Conservation (phyloP, 92 coral and sea anemone species). For the Epizoanthus ramosus region DNA sequence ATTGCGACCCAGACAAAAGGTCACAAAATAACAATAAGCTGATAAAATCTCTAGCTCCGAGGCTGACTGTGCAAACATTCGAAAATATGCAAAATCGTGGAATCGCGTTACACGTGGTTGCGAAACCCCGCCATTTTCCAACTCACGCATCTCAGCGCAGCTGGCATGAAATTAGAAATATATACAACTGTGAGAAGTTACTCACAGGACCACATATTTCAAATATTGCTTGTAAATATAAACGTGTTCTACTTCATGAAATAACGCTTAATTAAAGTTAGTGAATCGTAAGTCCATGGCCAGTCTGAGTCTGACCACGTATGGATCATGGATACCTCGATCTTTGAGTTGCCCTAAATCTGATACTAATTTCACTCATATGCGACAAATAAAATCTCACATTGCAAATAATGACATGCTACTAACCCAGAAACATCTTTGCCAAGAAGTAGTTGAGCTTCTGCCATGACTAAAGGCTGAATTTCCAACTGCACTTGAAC, state of each 20-base stretch:
- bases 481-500: conserved; percentile 12
- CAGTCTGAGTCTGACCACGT: too few relatives aligned
- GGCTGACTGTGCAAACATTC: neutral
- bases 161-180: neutral
- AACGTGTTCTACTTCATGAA: too few relatives aligned
- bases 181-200: neutral
- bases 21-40: conserved; percentile 8
- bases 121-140: conserved; percentile 17
- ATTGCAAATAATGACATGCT: neutral
- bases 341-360: too few relatives aligned
- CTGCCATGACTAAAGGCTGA: conserved; percentile 10
- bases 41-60: neutral
- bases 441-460: conserved; percentile 36
- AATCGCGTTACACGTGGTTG: conserved; percentile 26
- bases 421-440: conserved; percentile 36
- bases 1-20: neutral
- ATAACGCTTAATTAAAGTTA: too few relatives aligned
- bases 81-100: neutral
- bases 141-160: neutral
- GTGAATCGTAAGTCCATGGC: too few relatives aligned
- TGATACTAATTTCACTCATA: neutral
- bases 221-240: too few relatives aligned
- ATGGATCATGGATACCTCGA: too few relatives aligned
- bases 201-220: too few relatives aligned
- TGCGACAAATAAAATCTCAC: neutral